A percentile compares a stretch with the other conserved stretches of the same genome.
Conservation (phyloP, 2,113 vertebrate genomes). For the Colistium nudipinnis region DNA sequence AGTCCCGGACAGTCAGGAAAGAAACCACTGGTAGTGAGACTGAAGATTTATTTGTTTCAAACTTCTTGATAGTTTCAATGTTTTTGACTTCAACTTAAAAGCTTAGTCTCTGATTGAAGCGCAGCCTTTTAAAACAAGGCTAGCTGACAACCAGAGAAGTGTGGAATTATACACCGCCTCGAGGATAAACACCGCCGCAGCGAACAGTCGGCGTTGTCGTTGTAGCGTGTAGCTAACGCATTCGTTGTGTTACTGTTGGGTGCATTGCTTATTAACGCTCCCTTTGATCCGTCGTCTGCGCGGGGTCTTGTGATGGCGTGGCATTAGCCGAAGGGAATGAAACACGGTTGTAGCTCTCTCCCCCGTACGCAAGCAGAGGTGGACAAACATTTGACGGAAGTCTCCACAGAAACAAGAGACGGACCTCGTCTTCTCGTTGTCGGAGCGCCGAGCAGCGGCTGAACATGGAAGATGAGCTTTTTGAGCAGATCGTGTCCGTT, state of each 20-base stretch:
- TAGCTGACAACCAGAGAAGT: conserved; percentile 1
- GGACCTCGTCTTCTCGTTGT: too few relatives aligned
- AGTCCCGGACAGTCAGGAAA: too few relatives aligned
- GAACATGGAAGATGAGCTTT: conserved; percentile 86
- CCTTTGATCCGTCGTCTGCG: not conserved
- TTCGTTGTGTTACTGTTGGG: not conserved
- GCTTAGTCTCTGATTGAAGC: not conserved
- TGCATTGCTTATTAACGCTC: not conserved
- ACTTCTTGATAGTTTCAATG: too few relatives aligned
- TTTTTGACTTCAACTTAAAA: too few relatives aligned
- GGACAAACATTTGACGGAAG: not conserved
- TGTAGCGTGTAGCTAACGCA: not conserved
- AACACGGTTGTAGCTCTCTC: conserved; percentile 28
- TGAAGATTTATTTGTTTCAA: too few relatives aligned
- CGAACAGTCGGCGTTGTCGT: not conserved
- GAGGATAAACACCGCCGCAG: not conserved
- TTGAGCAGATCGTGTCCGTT: conserved; percentile 84
- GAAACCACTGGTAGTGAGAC: too few relatives aligned
- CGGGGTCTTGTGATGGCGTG: conserved; percentile 52
- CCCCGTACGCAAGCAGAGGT: not conserved
- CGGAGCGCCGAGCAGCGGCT: not conserved
- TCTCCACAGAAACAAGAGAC: not conserved
- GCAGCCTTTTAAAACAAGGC: not conserved
- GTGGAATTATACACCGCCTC: not conserved
- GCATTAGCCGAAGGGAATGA: conserved; percentile 34